phyloP scores from a whole-genome alignment of 2,113 vertebrate genomes.

The Physeter macrocephalus region DNA sequence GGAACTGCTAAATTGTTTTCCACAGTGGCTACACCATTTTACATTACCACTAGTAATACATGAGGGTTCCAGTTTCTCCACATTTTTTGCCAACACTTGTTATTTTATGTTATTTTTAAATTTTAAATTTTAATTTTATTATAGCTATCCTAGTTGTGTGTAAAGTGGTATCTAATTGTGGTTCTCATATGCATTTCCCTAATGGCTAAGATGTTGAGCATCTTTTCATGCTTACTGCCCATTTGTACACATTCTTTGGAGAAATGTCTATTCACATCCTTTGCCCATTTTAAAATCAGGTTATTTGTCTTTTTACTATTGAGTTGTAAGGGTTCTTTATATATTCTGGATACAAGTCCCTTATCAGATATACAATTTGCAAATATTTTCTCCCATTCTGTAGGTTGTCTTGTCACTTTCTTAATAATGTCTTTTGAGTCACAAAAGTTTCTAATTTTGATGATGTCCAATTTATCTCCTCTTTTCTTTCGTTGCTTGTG shows the following conservation, averaged over 20 bases:
- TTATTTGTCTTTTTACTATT: constrained; percentile 2
- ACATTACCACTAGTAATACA: neutral
- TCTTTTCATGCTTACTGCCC: neutral
- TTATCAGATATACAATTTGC: neutral
- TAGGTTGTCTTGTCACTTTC: neutral
- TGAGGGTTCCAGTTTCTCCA: neutral
- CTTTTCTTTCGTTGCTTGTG: neutral
- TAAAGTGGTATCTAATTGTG: neutral
- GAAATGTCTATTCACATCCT: neutral
- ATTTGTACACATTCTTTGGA: constrained; percentile 23
- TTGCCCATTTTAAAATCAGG: neutral
- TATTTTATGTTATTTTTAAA: neutral
- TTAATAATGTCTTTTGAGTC: neutral
- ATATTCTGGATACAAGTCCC: neutral
- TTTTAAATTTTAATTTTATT: neutral
- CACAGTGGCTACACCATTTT: neutral
- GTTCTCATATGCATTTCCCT: constrained; percentile 1
- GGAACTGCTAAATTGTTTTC: neutral
- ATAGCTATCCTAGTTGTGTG: neutral
- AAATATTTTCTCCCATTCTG: neutral
- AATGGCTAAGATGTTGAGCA: neutral
- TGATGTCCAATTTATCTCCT: neutral
- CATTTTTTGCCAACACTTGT: neutral
- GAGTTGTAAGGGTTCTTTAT: neutral
- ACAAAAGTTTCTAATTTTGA: neutral